Evolutionary conservation across 2,797 vertebrate species (phyloP).

Genomic region (Dermochelys coriacea): DNA sequence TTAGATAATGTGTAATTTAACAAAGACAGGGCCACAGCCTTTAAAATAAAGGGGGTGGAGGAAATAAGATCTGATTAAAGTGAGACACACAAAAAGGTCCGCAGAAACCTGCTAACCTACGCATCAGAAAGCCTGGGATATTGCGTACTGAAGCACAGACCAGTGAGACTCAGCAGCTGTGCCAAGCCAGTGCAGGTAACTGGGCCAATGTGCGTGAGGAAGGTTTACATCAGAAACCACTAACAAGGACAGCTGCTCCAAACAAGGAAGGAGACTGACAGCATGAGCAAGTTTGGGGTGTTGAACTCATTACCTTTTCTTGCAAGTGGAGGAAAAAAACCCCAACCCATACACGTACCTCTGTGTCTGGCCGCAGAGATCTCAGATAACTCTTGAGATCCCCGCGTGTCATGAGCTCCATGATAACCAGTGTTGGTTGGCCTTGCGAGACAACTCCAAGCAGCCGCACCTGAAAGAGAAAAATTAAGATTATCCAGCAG

Average conservation of each 20-base stretch:
- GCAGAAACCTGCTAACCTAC: background rate
- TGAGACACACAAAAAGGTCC: background rate
- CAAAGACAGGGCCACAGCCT: background rate
- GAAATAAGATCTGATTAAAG: background rate
- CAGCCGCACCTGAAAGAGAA: slow-evolving; percentile 88
- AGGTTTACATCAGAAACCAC: background rate
- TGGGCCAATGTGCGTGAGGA: background rate
- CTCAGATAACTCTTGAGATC: slow-evolving; percentile 98
- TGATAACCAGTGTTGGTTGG: slow-evolving; percentile 98
- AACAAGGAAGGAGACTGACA: background rate
- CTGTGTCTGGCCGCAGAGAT: slow-evolving; percentile 91
- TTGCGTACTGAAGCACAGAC: background rate
- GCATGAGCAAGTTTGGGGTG: background rate
- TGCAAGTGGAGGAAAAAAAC: slow-evolving; percentile 1
- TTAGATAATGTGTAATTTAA: background rate
- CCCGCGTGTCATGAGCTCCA: slow-evolving; percentile 99
- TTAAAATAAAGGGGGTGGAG: background rate
- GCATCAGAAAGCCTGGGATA: background rate
- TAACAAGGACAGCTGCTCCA: background rate
- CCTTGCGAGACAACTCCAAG: slow-evolving; percentile 98
- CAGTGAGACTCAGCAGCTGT: background rate
- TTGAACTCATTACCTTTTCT: background rate
- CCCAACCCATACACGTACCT: slow-evolving; percentile 81
- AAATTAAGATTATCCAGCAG: background rate
- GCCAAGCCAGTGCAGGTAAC: background rate